Evolutionary conservation across 2,113 vertebrate genomes (phyloP).

Genomic region (Sylvia atricapilla): DNA sequence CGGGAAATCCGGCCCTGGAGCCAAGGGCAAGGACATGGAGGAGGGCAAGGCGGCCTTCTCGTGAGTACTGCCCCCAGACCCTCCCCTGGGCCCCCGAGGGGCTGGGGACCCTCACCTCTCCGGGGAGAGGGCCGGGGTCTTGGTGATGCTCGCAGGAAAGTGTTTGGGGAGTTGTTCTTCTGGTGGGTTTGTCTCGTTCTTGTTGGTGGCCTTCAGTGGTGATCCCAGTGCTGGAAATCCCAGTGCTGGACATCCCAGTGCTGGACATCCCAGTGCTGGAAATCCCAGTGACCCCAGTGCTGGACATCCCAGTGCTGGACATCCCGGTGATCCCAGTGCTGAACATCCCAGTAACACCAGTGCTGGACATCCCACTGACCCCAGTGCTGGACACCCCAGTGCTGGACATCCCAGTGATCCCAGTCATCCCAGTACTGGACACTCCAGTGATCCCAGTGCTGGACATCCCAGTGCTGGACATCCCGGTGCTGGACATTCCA

Average conservation of each 20-base stretch:
- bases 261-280: background rate
- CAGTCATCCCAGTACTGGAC: background rate
- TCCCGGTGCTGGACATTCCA: background rate
- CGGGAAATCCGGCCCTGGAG: constrained; percentile 85
- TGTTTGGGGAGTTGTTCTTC: fast-evolving
- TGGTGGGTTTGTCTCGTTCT: fast-evolving
- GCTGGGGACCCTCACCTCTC: background rate
- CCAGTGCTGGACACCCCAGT: background rate
- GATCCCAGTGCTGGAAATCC: background rate
- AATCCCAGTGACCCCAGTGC: background rate
- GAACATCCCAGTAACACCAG: background rate
- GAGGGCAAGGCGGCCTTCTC: constrained; percentile 93
- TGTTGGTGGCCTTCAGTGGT: background rate
- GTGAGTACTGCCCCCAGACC: constrained; percentile 74
- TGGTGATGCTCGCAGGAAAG: background rate
- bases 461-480: background rate
- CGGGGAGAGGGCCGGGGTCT: background rate
- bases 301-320: background rate
- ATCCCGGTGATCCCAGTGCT: background rate
- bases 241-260: background rate
- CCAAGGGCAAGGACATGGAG: constrained; percentile 92
- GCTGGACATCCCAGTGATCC: no score
- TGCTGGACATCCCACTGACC: background rate
- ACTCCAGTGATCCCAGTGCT: background rate
- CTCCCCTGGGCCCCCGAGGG: background rate